Base-by-base conservation (phyloP, 1,140 invertebrate species). In the Drosophila cardini region DNA sequence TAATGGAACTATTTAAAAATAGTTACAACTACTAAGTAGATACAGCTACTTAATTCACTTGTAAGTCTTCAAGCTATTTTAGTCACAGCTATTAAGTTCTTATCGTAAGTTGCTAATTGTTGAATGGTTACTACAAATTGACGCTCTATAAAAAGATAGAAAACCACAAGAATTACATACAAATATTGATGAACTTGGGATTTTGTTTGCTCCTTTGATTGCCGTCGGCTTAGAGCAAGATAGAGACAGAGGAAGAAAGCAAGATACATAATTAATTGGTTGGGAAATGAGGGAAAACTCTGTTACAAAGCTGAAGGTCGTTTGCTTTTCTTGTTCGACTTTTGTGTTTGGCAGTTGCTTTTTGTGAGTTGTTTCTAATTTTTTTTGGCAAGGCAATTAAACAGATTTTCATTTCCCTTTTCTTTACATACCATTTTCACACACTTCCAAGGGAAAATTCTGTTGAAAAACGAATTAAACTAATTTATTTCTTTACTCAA, bases 101-200 rank as follows among this genome's bases (percentile, higher is more conserved):
- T 50, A 72, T 60, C 18, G 21, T 18, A 40, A 45, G 15, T 15
- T 30, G 56, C 64, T 69, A 70, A 71, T 71, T 75, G 53, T 43
- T 63, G 13, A 70, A 21, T 46, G 71, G 56, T 52, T 46, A 56
- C 30, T 55, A 72, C 40, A 63, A 48, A 69, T 69, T 61, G 32
- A 13, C 56, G 45, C 40, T 45, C 53, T 40, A 61, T 63, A 72
- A 42, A 52, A 72, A 72, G 13, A 16, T 18, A 68, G 16, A 65
- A 71, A 42, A 21, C 69, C 69, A 64, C 40, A 57, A 64, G 65
- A 58, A 57, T 72, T 58, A 62, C 16, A 56, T 70, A 36, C 52
- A 69, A 74, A 74, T 70, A 70, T 74, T 74, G 72, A 74, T 74
- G 72, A 70, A 61, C 71, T 73, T 69, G 46, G 56, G 15, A 65